phyloP scores from a whole-genome alignment of 2,113 vertebrate species.

The Heptranchias perlo region DNA sequence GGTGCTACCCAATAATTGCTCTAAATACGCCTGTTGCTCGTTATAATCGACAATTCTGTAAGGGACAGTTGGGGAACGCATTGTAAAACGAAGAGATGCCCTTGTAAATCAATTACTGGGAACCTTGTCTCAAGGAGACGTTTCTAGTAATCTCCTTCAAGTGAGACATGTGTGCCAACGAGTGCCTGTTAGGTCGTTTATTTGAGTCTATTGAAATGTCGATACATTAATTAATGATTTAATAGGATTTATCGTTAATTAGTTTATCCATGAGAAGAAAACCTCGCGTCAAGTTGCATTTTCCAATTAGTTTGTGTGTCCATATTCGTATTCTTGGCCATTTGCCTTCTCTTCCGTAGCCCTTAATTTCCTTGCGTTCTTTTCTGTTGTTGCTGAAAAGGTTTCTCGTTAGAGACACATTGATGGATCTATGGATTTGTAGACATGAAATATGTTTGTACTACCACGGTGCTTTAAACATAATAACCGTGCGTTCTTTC shows the following conservation, averaged over 20 bases:
- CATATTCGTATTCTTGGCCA: no score
- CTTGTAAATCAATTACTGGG: conserved; percentile 22
- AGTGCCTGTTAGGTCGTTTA: conserved; percentile 30
- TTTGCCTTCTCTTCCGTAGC: no score
- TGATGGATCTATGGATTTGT: neutral
- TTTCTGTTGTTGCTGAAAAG: neutral
- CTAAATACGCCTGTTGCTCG: neutral
- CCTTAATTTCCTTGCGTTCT: neutral
- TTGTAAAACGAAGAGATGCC: neutral
- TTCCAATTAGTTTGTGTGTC: neutral
- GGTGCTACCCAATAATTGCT: neutral
- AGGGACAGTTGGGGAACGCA: neutral
- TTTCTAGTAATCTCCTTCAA: neutral
- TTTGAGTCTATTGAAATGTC: conserved; percentile 28
- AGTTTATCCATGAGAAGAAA: conserved; percentile 19
- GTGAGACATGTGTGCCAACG: conserved; percentile 19
- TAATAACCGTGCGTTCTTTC: neutral
- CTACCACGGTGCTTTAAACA: neutral
- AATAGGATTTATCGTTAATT: conserved; percentile 38
- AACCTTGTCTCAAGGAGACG: conserved; percentile 7
- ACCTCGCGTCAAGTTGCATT: neutral
- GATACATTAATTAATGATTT: conserved; percentile 35
- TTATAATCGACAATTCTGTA: neutral
- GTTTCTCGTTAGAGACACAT: neutral
- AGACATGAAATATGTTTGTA: neutral